Evolutionary conservation across 2,797 vertebrate species (phyloP).

Genomic region (Hydrocynus forskahlii): DNA sequence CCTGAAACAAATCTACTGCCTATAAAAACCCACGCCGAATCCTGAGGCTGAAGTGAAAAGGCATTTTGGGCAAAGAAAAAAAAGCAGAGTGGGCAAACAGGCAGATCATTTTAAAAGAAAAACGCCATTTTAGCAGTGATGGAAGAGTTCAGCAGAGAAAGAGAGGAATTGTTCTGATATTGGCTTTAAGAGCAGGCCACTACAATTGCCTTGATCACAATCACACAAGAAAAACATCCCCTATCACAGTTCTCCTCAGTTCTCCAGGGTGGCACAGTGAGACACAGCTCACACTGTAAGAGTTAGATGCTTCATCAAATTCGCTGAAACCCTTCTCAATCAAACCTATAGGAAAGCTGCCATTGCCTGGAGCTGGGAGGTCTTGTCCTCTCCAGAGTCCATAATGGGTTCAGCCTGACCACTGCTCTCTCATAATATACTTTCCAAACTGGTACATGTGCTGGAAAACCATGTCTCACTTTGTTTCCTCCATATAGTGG

Average conservation of each 20-base stretch:
- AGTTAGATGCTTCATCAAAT: constrained; percentile 45
- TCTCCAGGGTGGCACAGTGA: constrained; percentile 27
- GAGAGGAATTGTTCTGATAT: constrained; percentile 24
- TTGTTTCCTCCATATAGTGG: background rate
- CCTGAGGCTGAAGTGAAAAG: background rate
- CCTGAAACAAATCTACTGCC: background rate
- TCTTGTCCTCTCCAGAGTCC: constrained; percentile 12
- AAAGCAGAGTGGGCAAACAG: background rate
- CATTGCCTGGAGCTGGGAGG: background rate
- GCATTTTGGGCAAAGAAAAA: background rate
- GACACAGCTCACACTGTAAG: constrained; percentile 36
- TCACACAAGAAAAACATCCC: constrained; percentile 23
- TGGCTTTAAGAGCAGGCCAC: constrained; percentile 19
- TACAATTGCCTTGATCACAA: constrained; percentile 20
- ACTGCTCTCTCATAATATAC: constrained; percentile 13
- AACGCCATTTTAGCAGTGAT: background rate
- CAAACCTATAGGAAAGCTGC: constrained; percentile 37
- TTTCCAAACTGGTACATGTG: background rate
- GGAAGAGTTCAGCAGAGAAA: background rate
- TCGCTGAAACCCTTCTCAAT: constrained; percentile 40
- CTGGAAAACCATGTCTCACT: background rate
- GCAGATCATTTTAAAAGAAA: constrained; percentile 5
- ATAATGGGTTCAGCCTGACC: background rate
- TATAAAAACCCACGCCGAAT: constrained; percentile 1
- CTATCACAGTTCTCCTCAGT: constrained; percentile 25